These are phyloP conservation scores for Stigmatopora nigra DNA, from an alignment of 2,113 vertebrate species.

Conservation along the genomic window DNA sequence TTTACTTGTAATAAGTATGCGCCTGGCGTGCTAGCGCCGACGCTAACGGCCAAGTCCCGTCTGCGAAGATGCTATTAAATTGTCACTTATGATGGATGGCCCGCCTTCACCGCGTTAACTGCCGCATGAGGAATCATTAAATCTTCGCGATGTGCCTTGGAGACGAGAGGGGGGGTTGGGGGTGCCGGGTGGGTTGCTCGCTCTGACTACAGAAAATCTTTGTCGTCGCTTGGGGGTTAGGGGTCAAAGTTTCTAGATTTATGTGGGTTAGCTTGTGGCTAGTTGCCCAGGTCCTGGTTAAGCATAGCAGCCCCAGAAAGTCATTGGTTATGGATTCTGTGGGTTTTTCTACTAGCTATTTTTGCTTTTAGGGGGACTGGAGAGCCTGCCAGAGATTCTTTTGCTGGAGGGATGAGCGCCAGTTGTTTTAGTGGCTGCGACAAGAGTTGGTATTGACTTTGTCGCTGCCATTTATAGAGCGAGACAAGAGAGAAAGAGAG, in stretches of 20 bases:
- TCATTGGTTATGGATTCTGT: too few relatives aligned
- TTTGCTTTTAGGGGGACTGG: neutral
- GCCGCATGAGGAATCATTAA: conserved; percentile 77
- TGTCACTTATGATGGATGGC: conserved; percentile 77
- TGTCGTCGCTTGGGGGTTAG: too few relatives aligned
- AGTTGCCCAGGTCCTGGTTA: too few relatives aligned
- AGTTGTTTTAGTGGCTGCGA: conserved; percentile 37
- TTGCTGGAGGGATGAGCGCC: conserved; percentile 24
- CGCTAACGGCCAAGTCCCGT: conserved; percentile 49
- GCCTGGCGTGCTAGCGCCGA: conserved; percentile 14
- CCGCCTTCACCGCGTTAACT: conserved; percentile 73
- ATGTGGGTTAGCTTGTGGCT: too few relatives aligned
- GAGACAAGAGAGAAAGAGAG: conserved; percentile 12
- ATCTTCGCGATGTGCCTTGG: conserved; percentile 72
- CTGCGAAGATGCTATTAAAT: conserved; percentile 72
- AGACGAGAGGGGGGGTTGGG: conserved; percentile 63
- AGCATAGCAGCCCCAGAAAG: too few relatives aligned
- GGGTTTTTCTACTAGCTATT: conserved; percentile 4
- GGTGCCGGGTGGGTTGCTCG: neutral
- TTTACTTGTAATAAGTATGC: neutral
- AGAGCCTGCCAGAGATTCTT: neutral
- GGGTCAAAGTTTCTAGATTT: too few relatives aligned
- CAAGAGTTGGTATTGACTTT: conserved; percentile 26
- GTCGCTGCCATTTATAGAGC: conserved; percentile 25
- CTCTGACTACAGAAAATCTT: conserved; percentile 25